Evolutionary conservation across 2,888 invertebrate genomes (phyloP).

Genomic region (Lasioglossum pauxillum): DNA sequence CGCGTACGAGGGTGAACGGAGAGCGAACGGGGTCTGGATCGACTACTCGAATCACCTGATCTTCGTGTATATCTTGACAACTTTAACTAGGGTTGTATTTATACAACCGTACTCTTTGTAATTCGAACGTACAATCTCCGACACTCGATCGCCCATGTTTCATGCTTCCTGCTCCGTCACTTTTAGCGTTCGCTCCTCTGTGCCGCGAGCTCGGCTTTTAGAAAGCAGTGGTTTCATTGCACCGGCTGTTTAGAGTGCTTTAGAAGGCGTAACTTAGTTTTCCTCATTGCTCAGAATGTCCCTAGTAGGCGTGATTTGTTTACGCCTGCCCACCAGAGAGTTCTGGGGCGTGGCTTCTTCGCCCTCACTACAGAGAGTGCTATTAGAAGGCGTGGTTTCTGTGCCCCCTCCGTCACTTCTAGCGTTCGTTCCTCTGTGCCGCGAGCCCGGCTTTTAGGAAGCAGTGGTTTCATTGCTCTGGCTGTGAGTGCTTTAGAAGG

Average conservation of each 20-base stretch:
- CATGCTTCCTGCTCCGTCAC: background rate
- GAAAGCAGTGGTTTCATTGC: background rate
- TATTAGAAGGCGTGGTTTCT: background rate
- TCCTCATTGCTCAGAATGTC: background rate
- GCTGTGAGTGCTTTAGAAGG: background rate
- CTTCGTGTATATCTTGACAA: slow-evolving; percentile 12
- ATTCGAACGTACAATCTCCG: background rate
- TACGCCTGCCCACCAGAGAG: background rate
- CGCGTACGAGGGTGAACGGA: background rate
- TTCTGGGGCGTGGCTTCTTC: background rate
- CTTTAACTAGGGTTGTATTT: background rate
- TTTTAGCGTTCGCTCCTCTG: background rate
- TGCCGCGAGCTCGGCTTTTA: background rate
- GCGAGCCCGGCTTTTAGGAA: background rate
- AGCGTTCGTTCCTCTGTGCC: background rate
- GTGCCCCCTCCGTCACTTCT: background rate
- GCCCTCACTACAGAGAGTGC: too few species aligned
- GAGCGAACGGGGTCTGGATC: background rate
- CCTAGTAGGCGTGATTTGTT: background rate
- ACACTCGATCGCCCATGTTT: background rate
- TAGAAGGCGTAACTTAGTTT: background rate
- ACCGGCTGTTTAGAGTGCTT: background rate
- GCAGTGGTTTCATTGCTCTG: background rate
- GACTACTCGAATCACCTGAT: slow-evolving; percentile 15
- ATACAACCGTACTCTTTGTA: background rate